Conservation (phyloP, 2,888 invertebrate species). For the Ectemnius lituratus region DNA sequence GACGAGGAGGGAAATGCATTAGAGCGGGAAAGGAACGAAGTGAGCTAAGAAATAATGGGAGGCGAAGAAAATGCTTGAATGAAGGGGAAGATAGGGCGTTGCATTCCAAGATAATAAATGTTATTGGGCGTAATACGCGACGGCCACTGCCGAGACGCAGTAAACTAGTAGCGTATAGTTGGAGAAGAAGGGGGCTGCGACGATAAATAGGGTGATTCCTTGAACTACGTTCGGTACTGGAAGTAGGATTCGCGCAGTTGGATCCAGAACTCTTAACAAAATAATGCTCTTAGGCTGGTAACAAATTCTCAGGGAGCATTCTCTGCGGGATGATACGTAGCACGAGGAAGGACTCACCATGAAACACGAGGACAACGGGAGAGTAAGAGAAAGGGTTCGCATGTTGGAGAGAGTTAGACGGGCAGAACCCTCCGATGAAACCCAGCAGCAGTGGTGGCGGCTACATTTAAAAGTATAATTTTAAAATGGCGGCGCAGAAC, state of each 20-base stretch:
- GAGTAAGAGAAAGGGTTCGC: too few relatives aligned
- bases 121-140: constrained; percentile 36
- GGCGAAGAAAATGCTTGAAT: constrained; percentile 1
- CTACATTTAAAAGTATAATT: constrained; percentile 65
- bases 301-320: constrained; percentile 48
- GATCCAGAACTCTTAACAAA: constrained; percentile 41
- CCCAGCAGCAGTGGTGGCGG: constrained; percentile 14
- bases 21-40: not conserved
- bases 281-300: constrained; percentile 47
- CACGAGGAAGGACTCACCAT: not conserved
- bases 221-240: not conserved
- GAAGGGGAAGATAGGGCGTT: not conserved
- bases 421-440: not conserved
- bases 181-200: constrained; percentile 28
- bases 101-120: constrained; percentile 50
- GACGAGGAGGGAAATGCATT: too few relatives aligned
- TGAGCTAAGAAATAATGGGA: not conserved
- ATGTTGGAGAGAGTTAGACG: too few relatives aligned
- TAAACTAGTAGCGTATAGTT: constrained; percentile 20
- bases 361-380: not conserved
- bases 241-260: constrained; percentile 21
- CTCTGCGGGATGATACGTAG: constrained; percentile 47
- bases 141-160: not conserved
- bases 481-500: constrained; percentile 64
- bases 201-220: constrained; percentile 41